These are phyloP conservation scores for Eupithecia abbreviata DNA, from an alignment of 2,888 invertebrate species.

Conservation along the genomic window DNA sequence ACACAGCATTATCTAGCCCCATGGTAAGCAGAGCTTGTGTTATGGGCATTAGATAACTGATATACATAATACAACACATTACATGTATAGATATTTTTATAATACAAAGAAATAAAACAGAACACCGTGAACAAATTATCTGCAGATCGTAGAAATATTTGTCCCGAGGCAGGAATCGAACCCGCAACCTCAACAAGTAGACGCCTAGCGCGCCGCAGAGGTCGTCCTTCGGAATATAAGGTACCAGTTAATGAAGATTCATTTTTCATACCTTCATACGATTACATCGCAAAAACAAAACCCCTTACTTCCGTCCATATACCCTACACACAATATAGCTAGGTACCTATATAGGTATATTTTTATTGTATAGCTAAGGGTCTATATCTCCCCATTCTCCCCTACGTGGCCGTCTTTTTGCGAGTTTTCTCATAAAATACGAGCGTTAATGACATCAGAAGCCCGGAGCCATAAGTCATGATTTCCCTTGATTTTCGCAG, in stretches of 20 bases:
- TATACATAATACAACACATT: too few relatives aligned
- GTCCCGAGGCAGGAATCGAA: too few relatives aligned
- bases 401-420: conserved; percentile 29
- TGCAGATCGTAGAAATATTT: too few relatives aligned
- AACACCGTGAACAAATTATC: too few relatives aligned
- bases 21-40: too few relatives aligned
- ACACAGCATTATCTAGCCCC: too few relatives aligned
- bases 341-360: background rate
- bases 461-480: conserved; percentile 72
- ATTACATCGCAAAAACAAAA: background rate
- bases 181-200: too few relatives aligned
- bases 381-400: conserved; percentile 15
- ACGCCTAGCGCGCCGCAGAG: too few relatives aligned
- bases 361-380: conserved; percentile 8
- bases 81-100: too few relatives aligned
- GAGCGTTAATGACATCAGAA: conserved; percentile 69
- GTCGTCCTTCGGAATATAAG: background rate
- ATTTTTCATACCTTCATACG: conserved; percentile 1
- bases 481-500: conserved; percentile 69
- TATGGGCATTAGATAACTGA: too few relatives aligned
- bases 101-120: too few relatives aligned
- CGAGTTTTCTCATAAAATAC: conserved; percentile 61
- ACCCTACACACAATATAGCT: background rate
- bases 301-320: background rate
- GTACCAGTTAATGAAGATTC: background rate